Percentiles rank a stretch among this genome's conserved stretches.
Evolutionary conservation across 2,888 invertebrate species (phyloP).

Genomic region (Parapristionchus giblindavisi): DNA sequence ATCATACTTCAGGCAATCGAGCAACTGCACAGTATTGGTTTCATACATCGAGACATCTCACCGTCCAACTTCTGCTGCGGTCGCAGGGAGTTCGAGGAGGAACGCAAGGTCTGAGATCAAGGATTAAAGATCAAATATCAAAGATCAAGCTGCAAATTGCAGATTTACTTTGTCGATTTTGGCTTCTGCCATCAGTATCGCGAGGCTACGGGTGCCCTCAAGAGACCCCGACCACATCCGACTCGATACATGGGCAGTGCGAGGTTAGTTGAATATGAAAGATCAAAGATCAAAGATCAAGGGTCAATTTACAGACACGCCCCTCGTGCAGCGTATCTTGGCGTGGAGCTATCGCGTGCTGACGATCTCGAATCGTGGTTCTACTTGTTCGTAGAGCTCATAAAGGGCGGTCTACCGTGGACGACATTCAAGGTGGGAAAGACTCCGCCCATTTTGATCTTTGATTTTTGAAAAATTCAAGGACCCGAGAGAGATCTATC

Average conservation of each 20-base stretch:
- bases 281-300: no score
- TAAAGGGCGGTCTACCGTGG: constrained; percentile 42
- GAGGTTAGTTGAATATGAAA: constrained; percentile 19
- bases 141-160: not conserved
- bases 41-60: constrained; percentile 40
- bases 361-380: constrained; percentile 42
- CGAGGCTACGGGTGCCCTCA: constrained; percentile 35
- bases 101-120: constrained; percentile 23
- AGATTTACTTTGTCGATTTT: constrained; percentile 42
- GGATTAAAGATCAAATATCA: not conserved
- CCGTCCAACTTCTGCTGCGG: constrained; percentile 41
- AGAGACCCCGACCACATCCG: constrained; percentile 38
- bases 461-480: constrained; percentile 18
- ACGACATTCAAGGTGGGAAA: constrained; percentile 18
- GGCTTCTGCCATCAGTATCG: constrained; percentile 38
- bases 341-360: constrained; percentile 36
- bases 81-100: constrained; percentile 38
- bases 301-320: constrained; percentile 39
- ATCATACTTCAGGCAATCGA: constrained; percentile 39
- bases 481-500: constrained; percentile 39
- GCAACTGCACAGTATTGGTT: constrained; percentile 40
- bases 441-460: no score
- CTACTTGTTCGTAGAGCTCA: constrained; percentile 41
- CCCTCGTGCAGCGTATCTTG: constrained; percentile 33
- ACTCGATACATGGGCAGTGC: constrained; percentile 36